A percentile compares a stretch with the other conserved stretches of the same genome.
These are phyloP conservation scores for Naja naja DNA, from an alignment of 2,113 vertebrate species.

Conservation along the genomic window DNA sequence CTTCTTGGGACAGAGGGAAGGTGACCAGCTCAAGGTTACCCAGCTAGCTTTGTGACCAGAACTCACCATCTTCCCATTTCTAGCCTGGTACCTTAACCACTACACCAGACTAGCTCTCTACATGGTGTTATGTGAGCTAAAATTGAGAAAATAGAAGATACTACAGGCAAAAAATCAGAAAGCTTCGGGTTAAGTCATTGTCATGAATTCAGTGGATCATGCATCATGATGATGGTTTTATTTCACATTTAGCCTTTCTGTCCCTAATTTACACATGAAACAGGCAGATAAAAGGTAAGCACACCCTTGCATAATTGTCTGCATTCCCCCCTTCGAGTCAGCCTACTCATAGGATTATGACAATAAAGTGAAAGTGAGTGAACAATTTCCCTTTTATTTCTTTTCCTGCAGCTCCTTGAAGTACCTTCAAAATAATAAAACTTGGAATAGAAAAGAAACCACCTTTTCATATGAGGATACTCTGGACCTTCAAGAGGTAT, in stretches of 20 bases:
- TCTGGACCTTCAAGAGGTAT: background rate
- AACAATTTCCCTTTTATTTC: background rate
- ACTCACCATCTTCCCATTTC: background rate
- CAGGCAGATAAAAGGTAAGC: background rate
- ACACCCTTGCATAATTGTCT: background rate
- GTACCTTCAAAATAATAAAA: background rate
- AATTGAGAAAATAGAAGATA: background rate
- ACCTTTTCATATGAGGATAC: background rate
- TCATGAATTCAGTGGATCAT: background rate
- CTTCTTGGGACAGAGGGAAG: background rate
- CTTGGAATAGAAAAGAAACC: background rate
- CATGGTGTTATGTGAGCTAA: background rate
- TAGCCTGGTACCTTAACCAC: background rate
- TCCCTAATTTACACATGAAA: background rate
- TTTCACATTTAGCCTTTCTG: background rate
- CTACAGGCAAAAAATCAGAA: background rate
- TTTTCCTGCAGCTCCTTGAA: background rate
- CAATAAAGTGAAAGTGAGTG: background rate
- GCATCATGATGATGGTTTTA: background rate
- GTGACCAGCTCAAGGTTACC: background rate
- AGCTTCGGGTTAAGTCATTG: background rate
- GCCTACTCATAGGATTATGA: background rate
- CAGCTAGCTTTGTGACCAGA: background rate
- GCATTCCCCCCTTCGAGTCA: background rate
- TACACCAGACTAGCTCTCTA: background rate